phyloP scores from a whole-genome alignment of 2,113 vertebrate genomes.

The Reinhardtius hippoglossoides region DNA sequence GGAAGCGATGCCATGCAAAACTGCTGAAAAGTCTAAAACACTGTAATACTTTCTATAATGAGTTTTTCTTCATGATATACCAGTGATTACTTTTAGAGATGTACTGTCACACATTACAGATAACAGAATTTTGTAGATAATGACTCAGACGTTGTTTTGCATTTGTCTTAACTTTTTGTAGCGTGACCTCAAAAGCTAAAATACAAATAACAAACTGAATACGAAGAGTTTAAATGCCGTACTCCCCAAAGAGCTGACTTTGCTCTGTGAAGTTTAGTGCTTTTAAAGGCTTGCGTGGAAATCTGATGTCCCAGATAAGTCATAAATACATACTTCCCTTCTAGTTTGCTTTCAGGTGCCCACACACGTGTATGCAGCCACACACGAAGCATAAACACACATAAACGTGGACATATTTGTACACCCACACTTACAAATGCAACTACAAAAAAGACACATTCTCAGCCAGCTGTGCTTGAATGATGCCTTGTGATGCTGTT shows the following conservation, averaged over 20 bases:
- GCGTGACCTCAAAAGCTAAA: not conserved
- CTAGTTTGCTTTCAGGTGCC: too few species aligned
- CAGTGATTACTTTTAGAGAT: constrained; percentile 11
- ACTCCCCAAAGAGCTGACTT: not conserved
- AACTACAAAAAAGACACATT: not conserved
- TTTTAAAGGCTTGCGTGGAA: not conserved
- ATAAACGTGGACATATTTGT: not conserved
- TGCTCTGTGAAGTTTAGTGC: not conserved
- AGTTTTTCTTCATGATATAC: constrained; percentile 14
- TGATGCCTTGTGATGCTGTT: not conserved
- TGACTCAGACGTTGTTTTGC: not conserved
- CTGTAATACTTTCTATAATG: constrained; percentile 2
- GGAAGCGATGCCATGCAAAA: not conserved
- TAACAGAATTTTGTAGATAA: not conserved
- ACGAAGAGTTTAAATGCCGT: too few species aligned
- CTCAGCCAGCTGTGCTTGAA: not conserved
- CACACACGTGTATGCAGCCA: not conserved
- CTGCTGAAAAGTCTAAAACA: not conserved
- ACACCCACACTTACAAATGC: not conserved
- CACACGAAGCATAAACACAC: not conserved
- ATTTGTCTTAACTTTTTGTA: not conserved
- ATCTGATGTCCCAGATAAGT: not conserved
- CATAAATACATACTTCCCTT: not conserved
- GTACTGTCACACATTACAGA: not conserved
- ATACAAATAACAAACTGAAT: not conserved